Conservation (phyloP, 2,888 invertebrate genomes). For the Calameuta filiformis region DNA sequence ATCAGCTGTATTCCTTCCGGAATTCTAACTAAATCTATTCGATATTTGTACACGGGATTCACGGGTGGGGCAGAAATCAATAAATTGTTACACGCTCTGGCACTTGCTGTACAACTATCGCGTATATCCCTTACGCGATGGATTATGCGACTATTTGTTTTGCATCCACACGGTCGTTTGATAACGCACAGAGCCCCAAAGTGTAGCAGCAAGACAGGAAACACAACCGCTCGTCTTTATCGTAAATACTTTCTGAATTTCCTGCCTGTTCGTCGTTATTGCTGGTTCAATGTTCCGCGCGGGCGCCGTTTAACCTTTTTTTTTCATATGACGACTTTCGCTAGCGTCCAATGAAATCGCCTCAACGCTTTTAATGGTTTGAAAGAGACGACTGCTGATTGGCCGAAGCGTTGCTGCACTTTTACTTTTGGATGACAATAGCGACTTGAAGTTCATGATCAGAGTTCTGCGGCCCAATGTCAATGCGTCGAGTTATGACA, state of each 20-base stretch:
- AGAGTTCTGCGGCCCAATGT: background rate
- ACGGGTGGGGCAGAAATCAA: constrained; percentile 5
- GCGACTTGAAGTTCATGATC: background rate
- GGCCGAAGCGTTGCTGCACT: background rate
- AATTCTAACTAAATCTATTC: background rate
- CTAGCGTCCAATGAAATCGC: background rate
- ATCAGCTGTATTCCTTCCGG: constrained; percentile 18
- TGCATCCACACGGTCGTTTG: background rate
- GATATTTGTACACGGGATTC: background rate
- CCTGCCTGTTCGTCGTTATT: constrained; percentile 1
- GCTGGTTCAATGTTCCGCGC: constrained; percentile 1
- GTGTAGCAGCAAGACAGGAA: background rate
- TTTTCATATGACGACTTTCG: background rate
- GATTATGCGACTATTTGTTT: background rate
- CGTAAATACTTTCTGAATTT: background rate
- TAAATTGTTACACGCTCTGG: background rate
- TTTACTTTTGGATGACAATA: background rate
- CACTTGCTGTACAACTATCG: background rate
- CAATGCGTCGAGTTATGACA: background rate
- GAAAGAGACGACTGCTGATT: background rate
- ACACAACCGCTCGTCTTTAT: background rate
- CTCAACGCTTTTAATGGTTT: background rate
- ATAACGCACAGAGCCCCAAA: background rate
- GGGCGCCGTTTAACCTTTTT: background rate
- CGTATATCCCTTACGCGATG: background rate